Evolutionary conservation across 2,888 invertebrate species (phyloP), one percentile per base, ranked within the genome.

Genomic region (Dascillus cervinus): DNA sequence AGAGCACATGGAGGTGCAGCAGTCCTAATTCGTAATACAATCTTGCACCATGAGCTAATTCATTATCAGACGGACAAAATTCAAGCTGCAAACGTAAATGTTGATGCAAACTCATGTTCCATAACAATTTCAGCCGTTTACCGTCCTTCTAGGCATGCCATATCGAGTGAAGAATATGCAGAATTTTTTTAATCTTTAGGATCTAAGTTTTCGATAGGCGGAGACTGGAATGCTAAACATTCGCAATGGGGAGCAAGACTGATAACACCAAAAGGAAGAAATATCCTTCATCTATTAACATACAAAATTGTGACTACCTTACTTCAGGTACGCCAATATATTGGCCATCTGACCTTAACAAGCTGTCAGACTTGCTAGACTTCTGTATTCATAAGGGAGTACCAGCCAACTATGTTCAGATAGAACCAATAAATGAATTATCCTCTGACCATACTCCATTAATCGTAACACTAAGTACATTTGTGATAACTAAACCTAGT

Each of bases 1-100:
- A 29, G 23, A 2, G 29, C 29, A 22, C 29, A 29, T 11, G 29
- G 29, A 3, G 31, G 31, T 4, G 17, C 31, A 5, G 26, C 31
- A n/a, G 12, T 17, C 10, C 25, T 31, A 15, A 25, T 31, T 21
- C 15, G 21, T 9, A 17, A 17, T 10, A n/a, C 31, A 25, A 25
- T 31, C 13, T 20, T 10, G 8, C 20, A 31, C 10, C 20, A 31
- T 11, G 21, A 28, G 13, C 4, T 21, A 28, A 3, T 21, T 2
- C 28, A 21, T 17, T 19, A 28, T 13, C 28, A 28, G 13, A 28
- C 20, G 2, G 28, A 19, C 5, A 28, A 19, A 21, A 28, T 28
- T n/a, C 20, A 28, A 28, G 21, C 28, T 11, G 28, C 28, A 13
- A 28, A 20, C 11, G 10, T 27, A 6, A 5, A 17, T 20, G 3